A percentile compares a stretch with the other conserved stretches of the same genome.
phyloP scores from a whole-genome alignment of 2,797 vertebrate species.

The Peromyscus eremicus region DNA sequence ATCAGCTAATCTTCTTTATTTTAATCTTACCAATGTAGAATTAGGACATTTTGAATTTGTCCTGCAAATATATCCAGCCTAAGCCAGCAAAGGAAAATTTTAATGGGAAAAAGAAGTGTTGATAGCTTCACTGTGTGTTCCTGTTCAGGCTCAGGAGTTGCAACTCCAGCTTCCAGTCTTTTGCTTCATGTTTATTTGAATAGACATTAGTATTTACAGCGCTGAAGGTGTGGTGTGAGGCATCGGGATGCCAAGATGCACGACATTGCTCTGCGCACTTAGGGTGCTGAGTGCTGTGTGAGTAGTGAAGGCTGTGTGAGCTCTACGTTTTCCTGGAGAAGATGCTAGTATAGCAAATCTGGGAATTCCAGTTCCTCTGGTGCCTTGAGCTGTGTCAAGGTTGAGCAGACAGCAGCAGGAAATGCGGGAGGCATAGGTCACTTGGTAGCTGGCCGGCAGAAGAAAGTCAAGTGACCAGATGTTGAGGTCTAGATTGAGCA shows the following conservation, averaged over 20 bases:
- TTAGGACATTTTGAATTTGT: conserved; percentile 67
- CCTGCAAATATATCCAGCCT: not conserved
- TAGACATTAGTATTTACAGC: not conserved
- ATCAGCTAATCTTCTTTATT: conserved; percentile 81
- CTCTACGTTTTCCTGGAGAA: not conserved
- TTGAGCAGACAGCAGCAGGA: not conserved
- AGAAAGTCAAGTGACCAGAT: not conserved
- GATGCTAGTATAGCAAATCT: not conserved
- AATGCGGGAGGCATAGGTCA: not conserved
- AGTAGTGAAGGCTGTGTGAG: not conserved
- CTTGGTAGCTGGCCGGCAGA: not conserved
- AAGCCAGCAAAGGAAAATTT: conserved; percentile 19
- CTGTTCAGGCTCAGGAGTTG: not conserved
- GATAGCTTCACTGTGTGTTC: not conserved
- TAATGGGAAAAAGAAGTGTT: not conserved
- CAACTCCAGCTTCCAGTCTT: not conserved
- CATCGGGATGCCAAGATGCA: not conserved
- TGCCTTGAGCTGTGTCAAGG: not conserved
- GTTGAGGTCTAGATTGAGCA: not conserved
- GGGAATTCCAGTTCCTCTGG: not conserved
- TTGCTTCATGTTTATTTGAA: not conserved
- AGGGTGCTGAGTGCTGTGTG: not conserved
- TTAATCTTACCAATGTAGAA: conserved; percentile 79
- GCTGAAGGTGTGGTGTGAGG: rapidly evolving
- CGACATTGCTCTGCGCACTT: not conserved